phyloP scores from a whole-genome alignment of 2,797 vertebrate genomes.

The Myoxocephalus aenaeus region DNA sequence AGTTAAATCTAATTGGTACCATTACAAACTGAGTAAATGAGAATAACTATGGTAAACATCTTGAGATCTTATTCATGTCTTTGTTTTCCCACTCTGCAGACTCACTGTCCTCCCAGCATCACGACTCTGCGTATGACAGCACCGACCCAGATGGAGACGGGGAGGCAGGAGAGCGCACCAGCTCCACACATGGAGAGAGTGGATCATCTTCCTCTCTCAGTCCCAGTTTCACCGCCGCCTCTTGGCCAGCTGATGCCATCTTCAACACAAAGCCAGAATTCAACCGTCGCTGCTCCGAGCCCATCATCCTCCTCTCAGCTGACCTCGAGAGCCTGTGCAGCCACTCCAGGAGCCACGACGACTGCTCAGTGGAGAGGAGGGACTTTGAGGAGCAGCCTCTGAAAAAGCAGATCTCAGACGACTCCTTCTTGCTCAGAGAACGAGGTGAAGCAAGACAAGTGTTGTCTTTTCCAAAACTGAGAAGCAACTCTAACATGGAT shows the following conservation, averaged over 20 bases:
- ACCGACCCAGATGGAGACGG: constrained; percentile 89
- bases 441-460: constrained; percentile 26
- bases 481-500: constrained; percentile 66
- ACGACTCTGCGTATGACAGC: constrained; percentile 95
- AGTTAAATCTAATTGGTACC: neutral
- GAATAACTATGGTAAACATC: neutral
- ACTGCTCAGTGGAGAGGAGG: constrained; percentile 77
- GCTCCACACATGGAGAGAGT: constrained; percentile 16
- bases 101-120: constrained; percentile 85
- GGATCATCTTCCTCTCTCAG: constrained; percentile 59
- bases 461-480: constrained; percentile 65
- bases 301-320: constrained; percentile 79
- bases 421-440: constrained; percentile 77
- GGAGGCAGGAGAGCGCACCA: constrained; percentile 53
- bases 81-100: constrained; percentile 79
- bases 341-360: constrained; percentile 89
- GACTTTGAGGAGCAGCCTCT: constrained; percentile 73
- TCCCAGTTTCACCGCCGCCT: constrained; percentile 49
- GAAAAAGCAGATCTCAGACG: constrained; percentile 85
- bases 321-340: constrained; percentile 69
- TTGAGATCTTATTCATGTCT: constrained; percentile 18
- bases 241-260: constrained; percentile 64
- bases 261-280: constrained; percentile 65
- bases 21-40: neutral
- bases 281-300: constrained; percentile 92